phyloP scores from a whole-genome alignment of 2,888 invertebrate species.

The Lepidochitona cinerea region DNA sequence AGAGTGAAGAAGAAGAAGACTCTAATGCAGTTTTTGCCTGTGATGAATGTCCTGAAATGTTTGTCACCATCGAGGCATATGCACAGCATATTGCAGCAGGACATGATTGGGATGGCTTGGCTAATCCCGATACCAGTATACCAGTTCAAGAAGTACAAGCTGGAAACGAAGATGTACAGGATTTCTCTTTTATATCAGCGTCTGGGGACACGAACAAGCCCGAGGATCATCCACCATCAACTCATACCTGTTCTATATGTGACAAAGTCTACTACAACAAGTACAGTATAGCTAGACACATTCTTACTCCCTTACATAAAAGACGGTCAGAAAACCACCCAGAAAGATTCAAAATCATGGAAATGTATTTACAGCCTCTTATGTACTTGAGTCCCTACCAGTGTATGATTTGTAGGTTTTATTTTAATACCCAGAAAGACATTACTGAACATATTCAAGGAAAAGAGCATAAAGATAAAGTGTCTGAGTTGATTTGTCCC shows the following conservation, averaged over 20 bases:
- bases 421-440: slow-evolving; percentile 80
- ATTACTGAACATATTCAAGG: slow-evolving; percentile 73
- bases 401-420: slow-evolving; percentile 87
- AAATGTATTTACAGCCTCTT: slow-evolving; percentile 84
- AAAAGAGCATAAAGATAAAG: slow-evolving; percentile 44
- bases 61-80: neutral
- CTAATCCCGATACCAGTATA: neutral
- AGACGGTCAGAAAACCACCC: slow-evolving; percentile 75
- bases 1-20: slow-evolving; percentile 74
- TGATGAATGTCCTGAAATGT: neutral
- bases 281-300: slow-evolving; percentile 65
- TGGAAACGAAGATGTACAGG: too few relatives aligned
- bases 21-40: neutral
- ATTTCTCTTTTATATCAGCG: too few relatives aligned
- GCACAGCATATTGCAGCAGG: neutral
- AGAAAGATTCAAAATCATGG: slow-evolving; percentile 76
- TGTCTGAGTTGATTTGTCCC: slow-evolving; percentile 52
- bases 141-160: too few relatives aligned
- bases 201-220: too few relatives aligned
- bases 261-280: slow-evolving; percentile 58
- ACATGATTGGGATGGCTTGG: neutral
- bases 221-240: too few relatives aligned
- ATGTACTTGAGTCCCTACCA: slow-evolving; percentile 88
- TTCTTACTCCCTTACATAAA: slow-evolving; percentile 89
- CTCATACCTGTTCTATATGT: slow-evolving; percentile 52